Evolutionary conservation across 2,113 vertebrate species (phyloP).

Genomic region (Syrmaticus mikado): DNA sequence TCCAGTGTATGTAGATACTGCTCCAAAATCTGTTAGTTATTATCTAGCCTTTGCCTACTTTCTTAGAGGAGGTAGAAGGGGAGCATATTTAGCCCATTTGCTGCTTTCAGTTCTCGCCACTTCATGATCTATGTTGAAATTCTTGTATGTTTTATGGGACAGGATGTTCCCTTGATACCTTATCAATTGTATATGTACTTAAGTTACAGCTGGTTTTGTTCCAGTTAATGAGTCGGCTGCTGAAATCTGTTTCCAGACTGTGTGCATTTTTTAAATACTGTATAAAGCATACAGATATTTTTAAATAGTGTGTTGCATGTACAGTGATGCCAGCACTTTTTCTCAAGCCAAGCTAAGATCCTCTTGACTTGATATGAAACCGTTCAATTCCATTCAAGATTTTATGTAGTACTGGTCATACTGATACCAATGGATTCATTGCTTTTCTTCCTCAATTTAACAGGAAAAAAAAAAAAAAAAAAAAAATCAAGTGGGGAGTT

Average conservation of each 20-base stretch:
- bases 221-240: not conserved
- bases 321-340: not conserved
- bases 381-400: not conserved
- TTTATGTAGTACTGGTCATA: not conserved
- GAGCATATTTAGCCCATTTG: not conserved
- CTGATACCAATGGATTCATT: fast-evolving
- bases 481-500: not conserved
- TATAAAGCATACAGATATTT: not conserved
- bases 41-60: not conserved
- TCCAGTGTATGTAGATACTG: not conserved
- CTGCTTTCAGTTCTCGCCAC: not conserved
- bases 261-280: not conserved
- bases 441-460: not conserved
- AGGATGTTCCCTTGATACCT: not conserved
- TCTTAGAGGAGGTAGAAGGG: not conserved
- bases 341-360: not conserved
- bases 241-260: not conserved
- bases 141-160: not conserved
- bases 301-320: not conserved
- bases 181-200: not conserved
- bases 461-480: not conserved
- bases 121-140: not conserved
- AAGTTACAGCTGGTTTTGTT: not conserved
- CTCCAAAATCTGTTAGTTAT: not conserved
- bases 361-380: not conserved